Percentiles rank a stretch among this genome's conserved stretches.
Conservation (phyloP, 2,888 invertebrate species). For the Ormia ochracea region DNA sequence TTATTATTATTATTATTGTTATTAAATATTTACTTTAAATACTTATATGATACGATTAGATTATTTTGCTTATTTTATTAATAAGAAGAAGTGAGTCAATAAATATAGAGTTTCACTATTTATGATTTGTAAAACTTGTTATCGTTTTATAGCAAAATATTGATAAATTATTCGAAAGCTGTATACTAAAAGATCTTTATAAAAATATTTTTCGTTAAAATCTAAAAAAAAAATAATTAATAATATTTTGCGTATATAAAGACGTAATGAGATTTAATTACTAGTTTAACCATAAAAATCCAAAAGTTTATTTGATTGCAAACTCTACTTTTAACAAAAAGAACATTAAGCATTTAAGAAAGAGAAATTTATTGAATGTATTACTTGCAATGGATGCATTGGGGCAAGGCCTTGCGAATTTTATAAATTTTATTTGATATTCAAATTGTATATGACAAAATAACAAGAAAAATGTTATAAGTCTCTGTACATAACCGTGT, state of each 20-base stretch:
- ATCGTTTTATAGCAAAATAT: background rate
- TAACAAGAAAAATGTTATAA: too few relatives aligned
- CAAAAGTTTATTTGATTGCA: background rate
- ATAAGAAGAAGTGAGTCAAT: constrained; percentile 38
- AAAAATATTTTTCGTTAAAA: background rate
- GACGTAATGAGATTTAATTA: background rate
- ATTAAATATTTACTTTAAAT: constrained; percentile 9
- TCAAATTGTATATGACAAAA: too few relatives aligned
- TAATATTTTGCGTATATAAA: background rate
- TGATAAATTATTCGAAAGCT: background rate
- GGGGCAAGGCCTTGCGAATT: too few relatives aligned
- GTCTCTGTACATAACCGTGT: too few relatives aligned
- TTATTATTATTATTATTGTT: background rate
- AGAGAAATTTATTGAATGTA: background rate
- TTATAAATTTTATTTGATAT: too few relatives aligned
- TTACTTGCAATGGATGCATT: too few relatives aligned
- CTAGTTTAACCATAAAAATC: background rate
- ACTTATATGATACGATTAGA: too few relatives aligned
- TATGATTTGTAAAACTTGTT: constrained; percentile 24
- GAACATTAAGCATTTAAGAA: background rate
- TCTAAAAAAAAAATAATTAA: background rate
- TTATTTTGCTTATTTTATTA: constrained; percentile 34
- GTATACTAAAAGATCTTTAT: background rate
- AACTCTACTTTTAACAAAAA: background rate
- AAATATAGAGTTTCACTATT: constrained; percentile 60